Evolutionary conservation across 2,797 vertebrate species (phyloP), one percentile per base, ranked within the genome.

Genomic region (Acanthopagrus latus): DNA sequence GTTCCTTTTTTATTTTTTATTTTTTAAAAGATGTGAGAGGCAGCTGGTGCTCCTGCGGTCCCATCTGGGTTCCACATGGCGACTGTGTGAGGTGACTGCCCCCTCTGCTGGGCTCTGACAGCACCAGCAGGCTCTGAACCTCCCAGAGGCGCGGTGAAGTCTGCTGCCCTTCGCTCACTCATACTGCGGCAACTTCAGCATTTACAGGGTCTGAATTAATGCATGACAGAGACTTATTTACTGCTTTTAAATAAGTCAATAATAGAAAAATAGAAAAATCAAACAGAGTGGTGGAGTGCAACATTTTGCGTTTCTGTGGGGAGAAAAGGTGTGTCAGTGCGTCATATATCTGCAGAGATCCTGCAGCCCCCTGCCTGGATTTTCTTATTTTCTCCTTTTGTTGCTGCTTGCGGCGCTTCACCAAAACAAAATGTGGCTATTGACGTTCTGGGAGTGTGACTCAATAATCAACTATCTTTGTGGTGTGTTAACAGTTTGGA

Each of bases 81-180:
- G 25, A 81, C 82, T 84, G 86, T 27, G 84, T 85, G 82, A 88
- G 90, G 74, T 46, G 82, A 90, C 85, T 87, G 91, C 93, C 76
- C 93, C 93, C 92, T 89, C 93, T 94, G 84, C 90, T 93, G 92
- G 92, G 17, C 87, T 71, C 65, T 17, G 66, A 46, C 8, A 71
- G 83, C 76, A 88, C 41, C 86, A 70, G 62, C 92, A 85, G 84
- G 44, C 55, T 57, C 5, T 18, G 54, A 41, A 64, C 25, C 41
- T 83, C 59, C 29, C 64, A 58, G n/a, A 66, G 58, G 66, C 81
- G 13, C 7, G 5, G 25, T 60, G 74, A 71, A 70, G 74, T 62
- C 14, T 20, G 71, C 56, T 57, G 50, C 64, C 44, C 48, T 46
- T 46, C 13, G 7, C 25, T 77, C 27, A 17, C 33, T 71, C 12